These are phyloP conservation scores for Strigops habroptila DNA, from an alignment of 2,113 vertebrate species.

Conservation along the genomic window DNA sequence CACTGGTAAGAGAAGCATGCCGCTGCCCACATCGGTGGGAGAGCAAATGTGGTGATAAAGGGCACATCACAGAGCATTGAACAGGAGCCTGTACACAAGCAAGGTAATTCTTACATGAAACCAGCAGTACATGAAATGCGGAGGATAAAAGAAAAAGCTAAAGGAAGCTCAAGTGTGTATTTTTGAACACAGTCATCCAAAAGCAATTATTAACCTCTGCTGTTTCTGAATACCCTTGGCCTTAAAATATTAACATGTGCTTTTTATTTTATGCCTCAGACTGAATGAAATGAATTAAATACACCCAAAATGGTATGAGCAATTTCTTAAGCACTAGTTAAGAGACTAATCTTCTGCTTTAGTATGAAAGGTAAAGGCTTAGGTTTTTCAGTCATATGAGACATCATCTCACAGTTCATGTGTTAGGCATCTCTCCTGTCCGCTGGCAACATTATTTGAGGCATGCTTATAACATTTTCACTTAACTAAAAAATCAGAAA, in stretches of 20 bases:
- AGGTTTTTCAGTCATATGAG: background rate
- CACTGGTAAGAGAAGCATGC: background rate
- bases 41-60: background rate
- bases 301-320: slow-evolving; percentile 25
- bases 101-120: background rate
- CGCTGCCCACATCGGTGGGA: background rate
- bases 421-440: background rate
- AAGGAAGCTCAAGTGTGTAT: background rate
- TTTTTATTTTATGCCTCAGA: slow-evolving; percentile 47
- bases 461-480: slow-evolving; percentile 13
- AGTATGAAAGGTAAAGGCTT: background rate
- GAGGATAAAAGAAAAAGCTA: background rate
- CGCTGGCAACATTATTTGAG: background rate
- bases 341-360: background rate
- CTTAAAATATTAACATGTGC: slow-evolving; percentile 38
- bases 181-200: slow-evolving; percentile 1
- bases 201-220: slow-evolving; percentile 11
- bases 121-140: background rate
- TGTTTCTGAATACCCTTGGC: background rate
- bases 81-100: background rate
- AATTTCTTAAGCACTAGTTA: slow-evolving; percentile 6
- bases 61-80: background rate
- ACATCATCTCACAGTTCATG: background rate
- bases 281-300: slow-evolving; percentile 19
- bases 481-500: background rate